A percentile compares a stretch with the other conserved stretches of the same genome.
Conservation (phyloP, 2,113 vertebrate genomes). For the Phaethon lepturus region DNA sequence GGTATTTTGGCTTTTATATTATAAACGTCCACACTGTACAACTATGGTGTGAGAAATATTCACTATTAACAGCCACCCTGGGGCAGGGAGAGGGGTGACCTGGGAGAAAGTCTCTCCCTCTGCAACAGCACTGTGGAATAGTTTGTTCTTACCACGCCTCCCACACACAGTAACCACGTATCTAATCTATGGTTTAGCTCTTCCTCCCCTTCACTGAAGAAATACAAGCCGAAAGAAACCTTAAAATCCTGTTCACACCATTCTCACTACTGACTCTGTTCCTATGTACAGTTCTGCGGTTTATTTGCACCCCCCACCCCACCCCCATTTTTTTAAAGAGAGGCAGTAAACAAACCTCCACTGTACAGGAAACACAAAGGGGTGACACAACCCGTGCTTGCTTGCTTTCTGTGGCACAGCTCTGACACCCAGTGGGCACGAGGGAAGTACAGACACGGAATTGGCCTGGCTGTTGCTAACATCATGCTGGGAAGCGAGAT, state of each 20-base stretch:
- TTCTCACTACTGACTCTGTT: not conserved
- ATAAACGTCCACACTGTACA: not conserved
- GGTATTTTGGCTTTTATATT: not conserved
- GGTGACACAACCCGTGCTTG: fast-evolving
- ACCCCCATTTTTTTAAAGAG: not conserved
- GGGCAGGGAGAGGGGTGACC: not conserved
- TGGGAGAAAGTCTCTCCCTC: not conserved
- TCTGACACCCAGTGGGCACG: slow-evolving; percentile 36
- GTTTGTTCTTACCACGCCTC: not conserved
- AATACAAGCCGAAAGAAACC: not conserved
- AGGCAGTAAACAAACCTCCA: not conserved
- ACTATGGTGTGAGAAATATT: not conserved
- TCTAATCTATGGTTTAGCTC: not conserved
- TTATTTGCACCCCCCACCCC: not conserved
- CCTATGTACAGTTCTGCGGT: not conserved
- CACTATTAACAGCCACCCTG: not conserved
- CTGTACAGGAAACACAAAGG: not conserved
- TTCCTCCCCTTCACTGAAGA: not conserved
- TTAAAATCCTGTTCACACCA: not conserved
- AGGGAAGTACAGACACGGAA: not conserved
- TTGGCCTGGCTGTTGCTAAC: not conserved
- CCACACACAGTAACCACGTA: fast-evolving
- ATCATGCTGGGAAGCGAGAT: fast-evolving
- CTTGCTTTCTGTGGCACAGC: not conserved
- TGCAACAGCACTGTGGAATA: not conserved